Evolutionary conservation across 2,888 invertebrate genomes (phyloP).

Genomic region (Epistrophe eligans): DNA sequence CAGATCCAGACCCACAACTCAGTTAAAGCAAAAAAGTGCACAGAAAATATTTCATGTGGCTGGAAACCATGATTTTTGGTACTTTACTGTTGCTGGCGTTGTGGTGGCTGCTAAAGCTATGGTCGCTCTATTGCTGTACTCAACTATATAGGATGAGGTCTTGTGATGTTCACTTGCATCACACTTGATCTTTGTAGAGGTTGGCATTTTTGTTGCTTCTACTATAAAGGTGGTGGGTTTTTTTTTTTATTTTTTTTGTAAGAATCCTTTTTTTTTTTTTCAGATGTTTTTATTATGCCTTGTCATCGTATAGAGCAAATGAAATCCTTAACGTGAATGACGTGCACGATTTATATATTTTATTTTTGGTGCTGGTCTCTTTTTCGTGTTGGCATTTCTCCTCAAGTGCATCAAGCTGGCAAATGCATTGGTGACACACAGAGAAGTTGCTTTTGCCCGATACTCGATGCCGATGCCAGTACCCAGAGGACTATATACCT

Average conservation of each 20-base stretch:
- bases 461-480: not conserved
- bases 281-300: slow-evolving; percentile 35
- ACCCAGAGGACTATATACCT: not conserved
- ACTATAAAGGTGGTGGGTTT: slow-evolving; percentile 34
- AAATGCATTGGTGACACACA: slow-evolving; percentile 39
- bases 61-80: slow-evolving; percentile 74
- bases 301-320: slow-evolving; percentile 58
- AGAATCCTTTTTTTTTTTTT: slow-evolving; percentile 36
- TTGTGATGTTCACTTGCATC: slow-evolving; percentile 62
- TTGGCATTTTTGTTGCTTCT: slow-evolving; percentile 66
- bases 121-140: slow-evolving; percentile 3
- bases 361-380: not conserved
- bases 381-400: slow-evolving; percentile 45
- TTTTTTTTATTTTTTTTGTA: slow-evolving; percentile 35
- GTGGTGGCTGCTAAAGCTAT: slow-evolving; percentile 49
- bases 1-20: not conserved
- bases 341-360: slow-evolving; percentile 30
- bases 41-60: slow-evolving; percentile 72
- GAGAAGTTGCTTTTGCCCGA: not conserved
- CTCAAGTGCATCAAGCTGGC: slow-evolving; percentile 6
- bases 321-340: slow-evolving; percentile 58
- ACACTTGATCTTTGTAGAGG: slow-evolving; percentile 53
- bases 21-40: slow-evolving; percentile 40
- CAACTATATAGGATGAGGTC: not conserved
- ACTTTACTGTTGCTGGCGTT: slow-evolving; percentile 73